Base-by-base conservation (phyloP, 2,888 invertebrate species). In the Julus scandinavius region DNA sequence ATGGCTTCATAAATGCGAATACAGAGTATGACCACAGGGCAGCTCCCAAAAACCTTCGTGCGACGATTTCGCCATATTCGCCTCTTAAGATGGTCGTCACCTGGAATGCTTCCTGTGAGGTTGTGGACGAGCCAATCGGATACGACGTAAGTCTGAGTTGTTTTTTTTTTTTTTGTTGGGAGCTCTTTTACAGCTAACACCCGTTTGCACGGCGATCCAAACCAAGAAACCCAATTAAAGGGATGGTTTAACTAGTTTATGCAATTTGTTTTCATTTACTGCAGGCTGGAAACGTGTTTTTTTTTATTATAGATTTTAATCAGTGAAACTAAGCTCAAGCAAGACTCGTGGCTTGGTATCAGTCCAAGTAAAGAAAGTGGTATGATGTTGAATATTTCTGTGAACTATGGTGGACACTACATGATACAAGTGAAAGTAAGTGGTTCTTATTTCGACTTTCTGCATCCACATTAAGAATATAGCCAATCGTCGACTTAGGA, bases 71-170 rank as follows among this genome's bases (percentile, higher is more conserved):
- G 5, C 15, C 85, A 2, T 85, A 88, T n/a, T 88, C 90, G 86
- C 88, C 88, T 91, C 92, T 87, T 90, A 92, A 20, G 91, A 94
- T 96, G 92, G 92, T 93, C 41, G 94, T 97, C 0, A 92, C 93
- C 20, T 97, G 97, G 96, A 93, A 94, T 83, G 94, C 96, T 0
- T 95, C 95, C 88, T 97, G 97, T 92, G 93, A 93, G 0, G 92
- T 92, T 9, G 91, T 93, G 63, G 92, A 92, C 13, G 92, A 93
- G 72, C 91, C 92, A 7, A 92, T 94, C 58, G 93, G 93, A 6
- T 96, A 96, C 90, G 94, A 94, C 91, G 95, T 96, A 91, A 94
- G 86, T 41, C 49, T 2, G 29, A 49, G n/a, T n/a, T n/a, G n/a
- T n/a, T n/a, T n/a, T n/a, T n/a, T n/a, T n/a, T n/a, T n/a, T n/a